phyloP scores from a whole-genome alignment of 2,797 vertebrate species.

The Pterois miles region DNA sequence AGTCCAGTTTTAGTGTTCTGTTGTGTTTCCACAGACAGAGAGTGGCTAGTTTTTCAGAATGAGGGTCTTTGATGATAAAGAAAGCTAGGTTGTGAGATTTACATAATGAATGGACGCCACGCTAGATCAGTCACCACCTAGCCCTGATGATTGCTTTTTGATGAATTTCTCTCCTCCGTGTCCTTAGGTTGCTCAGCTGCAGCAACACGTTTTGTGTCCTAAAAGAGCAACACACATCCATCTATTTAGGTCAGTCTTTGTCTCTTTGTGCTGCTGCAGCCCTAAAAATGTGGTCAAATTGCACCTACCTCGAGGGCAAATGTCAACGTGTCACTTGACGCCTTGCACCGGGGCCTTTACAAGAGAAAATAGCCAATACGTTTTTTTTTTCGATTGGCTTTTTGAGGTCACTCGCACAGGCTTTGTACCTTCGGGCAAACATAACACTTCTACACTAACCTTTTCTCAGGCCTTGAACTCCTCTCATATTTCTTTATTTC shows the following conservation, averaged over 20 bases:
- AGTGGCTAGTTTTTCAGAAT: conserved; percentile 79
- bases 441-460: conserved; percentile 26
- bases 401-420: conserved; percentile 29
- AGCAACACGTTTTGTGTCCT: conserved; percentile 54
- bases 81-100: conserved; percentile 76
- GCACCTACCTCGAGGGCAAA: conserved; percentile 26
- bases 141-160: conserved; percentile 76
- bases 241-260: conserved; percentile 66
- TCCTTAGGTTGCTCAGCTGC: conserved; percentile 46
- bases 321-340: conserved; percentile 39
- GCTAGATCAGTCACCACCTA: conserved; percentile 73
- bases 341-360: neutral
- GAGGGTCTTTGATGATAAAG: conserved; percentile 82
- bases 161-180: conserved; percentile 63
- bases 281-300: conserved; percentile 49
- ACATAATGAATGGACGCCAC: conserved; percentile 79
- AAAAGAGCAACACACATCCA: conserved; percentile 45
- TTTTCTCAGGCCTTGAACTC: conserved; percentile 52
- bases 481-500: conserved; percentile 38
- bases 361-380: neutral
- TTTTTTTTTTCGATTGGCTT: conserved; percentile 27
- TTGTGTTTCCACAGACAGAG: conserved; percentile 73
- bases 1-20: conserved; percentile 78
- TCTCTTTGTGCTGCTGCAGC: conserved; percentile 31
- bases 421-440: conserved; percentile 33